Conservation (phyloP, 2,113 vertebrate species). For the Clinocottus analis region DNA sequence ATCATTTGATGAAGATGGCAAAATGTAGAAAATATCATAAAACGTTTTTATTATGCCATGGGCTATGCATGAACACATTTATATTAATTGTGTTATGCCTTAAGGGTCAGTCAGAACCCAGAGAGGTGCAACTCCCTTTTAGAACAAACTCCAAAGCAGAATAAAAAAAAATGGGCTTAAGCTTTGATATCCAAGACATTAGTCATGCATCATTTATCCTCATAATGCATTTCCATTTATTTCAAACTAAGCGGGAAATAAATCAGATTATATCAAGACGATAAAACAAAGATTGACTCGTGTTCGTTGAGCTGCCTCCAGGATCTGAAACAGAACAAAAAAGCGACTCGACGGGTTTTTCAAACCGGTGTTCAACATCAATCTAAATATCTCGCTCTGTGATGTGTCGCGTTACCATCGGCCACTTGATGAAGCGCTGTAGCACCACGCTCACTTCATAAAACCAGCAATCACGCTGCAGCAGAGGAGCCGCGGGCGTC, state of each 20-base stretch:
- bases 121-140: background rate
- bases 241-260: background rate
- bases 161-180: background rate
- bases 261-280: background rate
- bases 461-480: slow-evolving; percentile 24
- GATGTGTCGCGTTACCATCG: background rate
- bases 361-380: background rate
- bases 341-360: background rate
- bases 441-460: slow-evolving; percentile 14
- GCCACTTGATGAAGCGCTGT: background rate
- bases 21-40: background rate
- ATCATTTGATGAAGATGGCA: background rate
- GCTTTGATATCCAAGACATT: background rate
- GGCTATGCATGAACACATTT: background rate
- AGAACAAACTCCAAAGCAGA: background rate
- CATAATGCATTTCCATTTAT: too few relatives aligned
- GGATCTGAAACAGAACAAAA: background rate
- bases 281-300: background rate
- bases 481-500: background rate
- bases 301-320: background rate
- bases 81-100: background rate
- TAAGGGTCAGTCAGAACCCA: background rate
- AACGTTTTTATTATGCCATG: background rate
- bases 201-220: background rate
- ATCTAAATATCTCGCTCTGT: background rate